These are phyloP conservation scores for Andrena praecox DNA, from an alignment of 2,888 invertebrate species.

Conservation along the genomic window DNA sequence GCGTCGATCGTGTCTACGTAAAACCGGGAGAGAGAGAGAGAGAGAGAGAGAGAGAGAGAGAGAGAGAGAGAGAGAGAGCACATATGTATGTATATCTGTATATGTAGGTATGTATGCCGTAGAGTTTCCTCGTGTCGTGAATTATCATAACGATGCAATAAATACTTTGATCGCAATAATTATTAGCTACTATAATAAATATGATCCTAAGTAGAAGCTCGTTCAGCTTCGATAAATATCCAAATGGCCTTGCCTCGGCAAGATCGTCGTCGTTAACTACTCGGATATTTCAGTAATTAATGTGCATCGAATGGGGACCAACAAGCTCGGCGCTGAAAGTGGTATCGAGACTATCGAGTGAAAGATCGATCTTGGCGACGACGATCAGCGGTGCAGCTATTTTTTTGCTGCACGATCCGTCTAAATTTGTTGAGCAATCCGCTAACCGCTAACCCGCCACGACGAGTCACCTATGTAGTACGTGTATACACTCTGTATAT, in stretches of 20 bases:
- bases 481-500: background rate
- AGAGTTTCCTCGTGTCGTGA: conserved; percentile 21
- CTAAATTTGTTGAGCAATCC: conserved; percentile 31
- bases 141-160: conserved; percentile 20
- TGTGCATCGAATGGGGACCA: background rate
- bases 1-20: conserved; percentile 2
- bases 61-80: background rate
- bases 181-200: conserved; percentile 55
- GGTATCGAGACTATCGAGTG: background rate
- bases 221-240: conserved; percentile 55
- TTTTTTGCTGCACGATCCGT: background rate
- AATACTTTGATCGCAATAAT: conserved; percentile 36
- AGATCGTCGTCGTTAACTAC: background rate
- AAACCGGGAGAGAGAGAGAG: background rate
- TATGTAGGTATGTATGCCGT: background rate
- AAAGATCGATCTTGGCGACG: background rate
- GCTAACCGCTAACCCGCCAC: background rate
- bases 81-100: background rate
- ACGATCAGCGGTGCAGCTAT: background rate
- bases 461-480: conserved; percentile 10
- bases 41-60: too few species aligned
- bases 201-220: conserved; percentile 46
- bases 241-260: conserved; percentile 13
- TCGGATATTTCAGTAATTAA: background rate
- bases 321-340: background rate